phyloP scores from a whole-genome alignment of 1,140 invertebrate species.

The Drosophila hydei region DNA sequence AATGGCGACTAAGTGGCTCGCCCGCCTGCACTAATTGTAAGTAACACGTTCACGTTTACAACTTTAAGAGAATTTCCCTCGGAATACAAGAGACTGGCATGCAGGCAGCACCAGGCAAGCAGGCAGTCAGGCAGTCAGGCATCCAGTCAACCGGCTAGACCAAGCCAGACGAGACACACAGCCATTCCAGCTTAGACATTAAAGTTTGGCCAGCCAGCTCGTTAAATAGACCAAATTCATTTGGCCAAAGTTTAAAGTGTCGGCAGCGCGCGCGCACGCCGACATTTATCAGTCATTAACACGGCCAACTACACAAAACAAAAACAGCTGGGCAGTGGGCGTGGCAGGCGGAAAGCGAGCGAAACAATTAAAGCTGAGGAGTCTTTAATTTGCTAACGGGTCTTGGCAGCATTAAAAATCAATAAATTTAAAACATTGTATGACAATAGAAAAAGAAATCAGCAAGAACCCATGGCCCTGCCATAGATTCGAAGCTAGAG shows the following conservation, averaged over 20 bases:
- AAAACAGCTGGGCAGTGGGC: not conserved
- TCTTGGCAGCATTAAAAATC: constrained; percentile 60
- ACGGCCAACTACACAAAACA: constrained; percentile 35
- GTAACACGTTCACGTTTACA: constrained; percentile 78
- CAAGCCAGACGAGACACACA: constrained; percentile 25
- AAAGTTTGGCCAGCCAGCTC: constrained; percentile 59
- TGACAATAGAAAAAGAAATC: constrained; percentile 43
- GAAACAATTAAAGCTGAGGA: constrained; percentile 61
- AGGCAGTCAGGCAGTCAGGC: constrained; percentile 24
- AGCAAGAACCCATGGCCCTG: constrained; percentile 40
- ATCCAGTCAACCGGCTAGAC: constrained; percentile 45
- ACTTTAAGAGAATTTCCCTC: constrained; percentile 68
- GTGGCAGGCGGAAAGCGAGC: not conserved
- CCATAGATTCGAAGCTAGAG: constrained; percentile 52
- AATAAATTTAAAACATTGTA: constrained; percentile 77
- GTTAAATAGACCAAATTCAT: constrained; percentile 74
- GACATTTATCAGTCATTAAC: constrained; percentile 73
- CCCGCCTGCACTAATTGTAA: constrained; percentile 69
- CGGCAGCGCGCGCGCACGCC: constrained; percentile 36
- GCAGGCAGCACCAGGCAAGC: constrained; percentile 18
- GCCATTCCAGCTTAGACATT: constrained; percentile 66
- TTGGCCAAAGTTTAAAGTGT: constrained; percentile 70
- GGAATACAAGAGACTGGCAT: constrained; percentile 39
- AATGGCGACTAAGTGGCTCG: constrained; percentile 64
- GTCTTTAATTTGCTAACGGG: constrained; percentile 59